Evolutionary conservation across 2,888 invertebrate genomes (phyloP), one percentile per base, ranked within the genome.

Genomic region (Orgyia antiqua): DNA sequence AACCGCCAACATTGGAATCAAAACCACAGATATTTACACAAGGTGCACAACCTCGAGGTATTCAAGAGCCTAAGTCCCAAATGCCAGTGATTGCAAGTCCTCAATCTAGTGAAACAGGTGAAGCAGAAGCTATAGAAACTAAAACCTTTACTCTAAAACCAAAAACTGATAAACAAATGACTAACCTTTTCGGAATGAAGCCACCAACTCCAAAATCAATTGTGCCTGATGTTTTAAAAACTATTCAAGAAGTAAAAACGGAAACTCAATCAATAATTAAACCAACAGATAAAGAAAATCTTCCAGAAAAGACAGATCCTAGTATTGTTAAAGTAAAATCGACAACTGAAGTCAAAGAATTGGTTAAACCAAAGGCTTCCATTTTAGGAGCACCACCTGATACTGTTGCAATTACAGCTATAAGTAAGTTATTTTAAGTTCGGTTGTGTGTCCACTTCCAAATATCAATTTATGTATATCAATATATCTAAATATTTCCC

Each of bases 61-160:
- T 24, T 13, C 32, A 27, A 6, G 45, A 41, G 12, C 25, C 45
- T 4, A 51, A 57, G 40, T 31, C 44, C 7, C 33, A 23, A 27
- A 26, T 36, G 2, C 35, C 42, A 10, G 36, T 34, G 36, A 33
- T 36, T 9, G 11, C 45, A 6, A 63, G 41, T 31, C 41, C 55
- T 2, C 66, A 68, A 42, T 68, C 74, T n/a, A 65, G 57, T 26
- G 83, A 79, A 64, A 80, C 77, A 4, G 77, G 76, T 0, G 83
- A 83, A 60, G 55, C 59, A 3, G 75, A 76, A 40, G 33, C 51
- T 7, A 28, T 40, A 2, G 45, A 40, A 6, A 24, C 46, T 13
- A 60, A 58, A 43, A 31, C 54, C 1, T 21, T 46, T 9, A 52
- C 57, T 10, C 13, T 41, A 1, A 55, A 67, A 54, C 35, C 45